A percentile compares a stretch with the other conserved stretches of the same genome.
Evolutionary conservation across 2,113 vertebrate species (phyloP).

Genomic region (Macrotus californicus): DNA sequence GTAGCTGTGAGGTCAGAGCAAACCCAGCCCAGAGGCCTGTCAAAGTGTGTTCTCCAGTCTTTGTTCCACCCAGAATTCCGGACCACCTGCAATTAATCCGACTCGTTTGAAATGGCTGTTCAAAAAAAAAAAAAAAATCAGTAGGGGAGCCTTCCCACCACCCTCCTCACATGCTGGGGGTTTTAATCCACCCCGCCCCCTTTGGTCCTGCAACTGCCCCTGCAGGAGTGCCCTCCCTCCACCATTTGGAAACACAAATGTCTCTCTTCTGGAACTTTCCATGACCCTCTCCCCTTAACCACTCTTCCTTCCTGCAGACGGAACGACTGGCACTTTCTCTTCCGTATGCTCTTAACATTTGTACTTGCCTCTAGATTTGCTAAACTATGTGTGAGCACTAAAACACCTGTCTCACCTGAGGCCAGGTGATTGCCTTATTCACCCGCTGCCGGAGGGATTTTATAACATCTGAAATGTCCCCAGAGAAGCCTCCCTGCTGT

Average conservation of each 20-base stretch:
- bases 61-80: no score
- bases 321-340: background rate
- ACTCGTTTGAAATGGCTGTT: no score
- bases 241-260: background rate
- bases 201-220: background rate
- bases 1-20: no score
- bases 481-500: background rate
- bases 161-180: accelerated
- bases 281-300: background rate
- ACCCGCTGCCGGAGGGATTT: background rate
- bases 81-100: no score
- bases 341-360: background rate
- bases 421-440: background rate
- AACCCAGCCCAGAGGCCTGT: no score
- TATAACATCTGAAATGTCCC: background rate
- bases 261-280: background rate
- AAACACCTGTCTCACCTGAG: background rate
- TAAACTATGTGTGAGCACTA: background rate
- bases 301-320: background rate
- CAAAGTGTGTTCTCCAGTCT: no score
- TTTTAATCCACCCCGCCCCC: background rate
- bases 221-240: background rate
- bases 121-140: background rate
- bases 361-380: background rate
- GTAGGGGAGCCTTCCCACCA: background rate